Evolutionary conservation across 2,888 invertebrate genomes (phyloP), one percentile per base, ranked within the genome.

Genomic region (Agelastica alni): DNA sequence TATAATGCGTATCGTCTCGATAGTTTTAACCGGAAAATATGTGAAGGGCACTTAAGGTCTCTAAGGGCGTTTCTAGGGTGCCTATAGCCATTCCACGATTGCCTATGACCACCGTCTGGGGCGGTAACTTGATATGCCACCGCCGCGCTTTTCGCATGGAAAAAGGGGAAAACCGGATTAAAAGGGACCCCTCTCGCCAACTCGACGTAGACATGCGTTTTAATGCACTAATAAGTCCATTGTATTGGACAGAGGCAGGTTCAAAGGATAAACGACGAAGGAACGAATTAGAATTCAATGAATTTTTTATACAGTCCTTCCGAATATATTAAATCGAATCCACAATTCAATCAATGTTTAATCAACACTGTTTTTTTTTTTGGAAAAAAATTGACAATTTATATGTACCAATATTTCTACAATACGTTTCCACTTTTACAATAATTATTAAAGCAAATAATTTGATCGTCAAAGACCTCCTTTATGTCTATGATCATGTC

Each of bases 101-200:
- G 70, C 66, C 61, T 63, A 63, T 68, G 69, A 68, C 65, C 66
- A 68, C 65, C 66, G 65, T 65, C 63, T 64, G 66, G 67, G 69
- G 69, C 65, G 60, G 60, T 66, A 70, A 70, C 67, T 57, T 61
- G 65, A 70, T 64, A 67, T 20, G n/a, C 70, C 69, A 69, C 70
- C 69, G 61, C 59, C 53, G 53, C 49, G 45, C 46, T 59, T 56
- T 51, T 43, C 42, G 41, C 39, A 26, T 12, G 31, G 31, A 47
- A 31, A 48, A 59, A 59, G 47, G 60, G 60, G 53, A 53, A 47
- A 51, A 43, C 30, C 37, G 37, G 39, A 56, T 51, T 56, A 41
- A 41, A 32, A 41, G 49, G 31, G 41, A 17, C 31, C 12, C 20
- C 20, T 12, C 20, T 16, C 16, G 7, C 34, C 20, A n/a, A 34